These are phyloP conservation scores for Diachrysia chrysitis DNA, from an alignment of 2,888 invertebrate species.

Conservation along the genomic window DNA sequence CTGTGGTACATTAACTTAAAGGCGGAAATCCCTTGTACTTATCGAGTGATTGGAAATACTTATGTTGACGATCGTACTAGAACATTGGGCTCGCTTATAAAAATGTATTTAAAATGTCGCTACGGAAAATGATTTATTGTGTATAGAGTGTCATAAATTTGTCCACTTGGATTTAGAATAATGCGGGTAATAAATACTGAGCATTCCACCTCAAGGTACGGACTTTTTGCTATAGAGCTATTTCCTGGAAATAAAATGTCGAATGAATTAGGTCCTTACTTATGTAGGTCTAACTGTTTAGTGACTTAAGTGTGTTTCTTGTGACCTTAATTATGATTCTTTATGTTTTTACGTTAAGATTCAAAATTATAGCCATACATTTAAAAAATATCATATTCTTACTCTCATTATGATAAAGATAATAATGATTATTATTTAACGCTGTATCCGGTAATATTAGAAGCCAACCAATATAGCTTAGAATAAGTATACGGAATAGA, in stretches of 20 bases:
- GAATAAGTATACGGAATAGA: too few relatives aligned
- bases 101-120: conserved; percentile 89
- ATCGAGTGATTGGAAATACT: conserved; percentile 49
- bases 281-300: not conserved
- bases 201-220: conserved; percentile 37
- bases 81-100: conserved; percentile 86
- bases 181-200: conserved; percentile 79
- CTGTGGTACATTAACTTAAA: conserved; percentile 24
- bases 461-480: too few relatives aligned
- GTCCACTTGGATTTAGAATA: conserved; percentile 84
- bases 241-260: conserved; percentile 21
- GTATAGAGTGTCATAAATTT: conserved; percentile 86
- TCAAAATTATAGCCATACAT: too few relatives aligned
- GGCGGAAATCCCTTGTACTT: conserved; percentile 46
- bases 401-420: too few relatives aligned
- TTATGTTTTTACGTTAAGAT: too few relatives aligned
- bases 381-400: too few relatives aligned
- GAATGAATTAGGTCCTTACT: not conserved
- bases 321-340: not conserved
- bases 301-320: not conserved
- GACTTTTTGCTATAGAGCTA: conserved; percentile 36
- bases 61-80: conserved; percentile 61
- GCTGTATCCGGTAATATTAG: too few relatives aligned
- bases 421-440: too few relatives aligned
- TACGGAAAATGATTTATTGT: conserved; percentile 85